A percentile compares a stretch with the other conserved stretches of the same genome.
Conservation (phyloP, 35 echinoderm and acorn worm species). For the Apostichopus parvimensis region DNA sequence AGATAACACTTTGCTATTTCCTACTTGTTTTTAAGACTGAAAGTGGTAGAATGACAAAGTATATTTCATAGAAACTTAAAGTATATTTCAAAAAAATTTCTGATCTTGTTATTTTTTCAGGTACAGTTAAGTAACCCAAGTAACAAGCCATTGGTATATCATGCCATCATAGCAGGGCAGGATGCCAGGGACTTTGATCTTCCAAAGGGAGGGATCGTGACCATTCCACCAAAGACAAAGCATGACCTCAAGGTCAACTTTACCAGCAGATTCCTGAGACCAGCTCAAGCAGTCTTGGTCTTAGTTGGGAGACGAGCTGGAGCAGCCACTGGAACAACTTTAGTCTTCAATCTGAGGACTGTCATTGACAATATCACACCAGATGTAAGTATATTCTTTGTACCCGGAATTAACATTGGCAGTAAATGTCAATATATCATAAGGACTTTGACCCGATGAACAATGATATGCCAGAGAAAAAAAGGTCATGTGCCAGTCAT, state of each 20-base stretch:
- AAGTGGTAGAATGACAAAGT: too few relatives aligned
- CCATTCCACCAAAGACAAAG: constrained; percentile 72
- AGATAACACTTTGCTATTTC: too few relatives aligned
- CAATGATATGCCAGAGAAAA: too few relatives aligned
- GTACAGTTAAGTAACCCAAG: constrained; percentile 93
- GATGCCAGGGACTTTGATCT: constrained; percentile 90
- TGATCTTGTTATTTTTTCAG: constrained; percentile 31
- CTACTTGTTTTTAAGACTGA: too few relatives aligned
- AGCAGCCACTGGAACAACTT: constrained; percentile 79
- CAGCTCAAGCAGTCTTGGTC: constrained; percentile 86
- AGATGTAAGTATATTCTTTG: constrained; percentile 63
- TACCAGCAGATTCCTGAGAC: constrained; percentile 91
- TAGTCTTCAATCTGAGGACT: constrained; percentile 94
- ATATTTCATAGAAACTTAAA: too few relatives aligned
- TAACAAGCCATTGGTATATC: constrained; percentile 91
- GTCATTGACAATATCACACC: constrained; percentile 91
- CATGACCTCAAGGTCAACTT: constrained; percentile 81
- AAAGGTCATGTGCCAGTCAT: too few relatives aligned
- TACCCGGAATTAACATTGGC: too few relatives aligned
- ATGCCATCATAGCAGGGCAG: constrained; percentile 85
- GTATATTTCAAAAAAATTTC: too few relatives aligned
- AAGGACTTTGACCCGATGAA: too few relatives aligned
- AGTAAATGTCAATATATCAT: too few relatives aligned
- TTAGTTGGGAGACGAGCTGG: constrained; percentile 90
- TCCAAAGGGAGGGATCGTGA: constrained; percentile 71